Conservation (phyloP, 2,113 vertebrate species). For the Myodes glareolus region DNA sequence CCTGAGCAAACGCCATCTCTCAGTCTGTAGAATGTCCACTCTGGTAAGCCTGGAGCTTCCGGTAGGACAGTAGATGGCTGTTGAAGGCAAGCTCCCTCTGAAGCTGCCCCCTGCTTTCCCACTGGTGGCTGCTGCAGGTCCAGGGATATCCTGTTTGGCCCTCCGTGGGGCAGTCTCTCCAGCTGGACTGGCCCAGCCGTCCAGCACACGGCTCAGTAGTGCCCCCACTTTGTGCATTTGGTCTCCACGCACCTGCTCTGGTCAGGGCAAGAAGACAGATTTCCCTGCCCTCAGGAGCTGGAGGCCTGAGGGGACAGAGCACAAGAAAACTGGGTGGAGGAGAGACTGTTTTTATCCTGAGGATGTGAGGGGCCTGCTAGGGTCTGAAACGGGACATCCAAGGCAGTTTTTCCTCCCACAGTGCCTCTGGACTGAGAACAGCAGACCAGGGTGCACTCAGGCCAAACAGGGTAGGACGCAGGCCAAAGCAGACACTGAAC, state of each 20-base stretch:
- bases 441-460: background rate
- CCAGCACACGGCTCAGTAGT: background rate
- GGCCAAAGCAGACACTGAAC: background rate
- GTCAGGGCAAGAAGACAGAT: background rate
- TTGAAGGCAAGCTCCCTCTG: background rate
- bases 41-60: conserved; percentile 82
- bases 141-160: background rate
- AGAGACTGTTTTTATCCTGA: background rate
- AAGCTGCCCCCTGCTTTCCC: background rate
- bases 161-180: conserved; percentile 54
- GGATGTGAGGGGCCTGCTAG: background rate
- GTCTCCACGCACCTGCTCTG: background rate
- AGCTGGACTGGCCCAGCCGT: conserved; percentile 17
- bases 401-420: background rate
- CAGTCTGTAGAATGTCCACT: conserved; percentile 81
- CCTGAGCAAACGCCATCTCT: conserved; percentile 87
- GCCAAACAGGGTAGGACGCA: background rate
- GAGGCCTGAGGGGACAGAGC: background rate
- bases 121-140: background rate
- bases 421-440: background rate
- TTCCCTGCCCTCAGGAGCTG: background rate
- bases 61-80: conserved; percentile 82
- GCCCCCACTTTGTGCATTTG: background rate
- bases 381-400: background rate
- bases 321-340: background rate